Conservation (phyloP, 1,140 invertebrate species). For the Nasonia vitripennis region DNA sequence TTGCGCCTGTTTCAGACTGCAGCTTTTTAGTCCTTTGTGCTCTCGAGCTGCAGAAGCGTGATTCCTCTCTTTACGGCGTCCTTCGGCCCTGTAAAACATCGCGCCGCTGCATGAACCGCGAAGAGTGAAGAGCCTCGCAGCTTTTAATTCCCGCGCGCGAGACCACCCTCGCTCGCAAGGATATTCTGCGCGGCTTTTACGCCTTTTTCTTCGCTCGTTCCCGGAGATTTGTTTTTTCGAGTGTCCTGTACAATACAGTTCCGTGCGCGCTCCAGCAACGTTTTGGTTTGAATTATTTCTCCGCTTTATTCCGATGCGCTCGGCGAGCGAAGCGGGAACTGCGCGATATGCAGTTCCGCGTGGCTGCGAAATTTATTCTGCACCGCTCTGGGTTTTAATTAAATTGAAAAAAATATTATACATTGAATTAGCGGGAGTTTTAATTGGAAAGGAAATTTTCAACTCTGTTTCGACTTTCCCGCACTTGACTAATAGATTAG, state of each 20-base stretch:
- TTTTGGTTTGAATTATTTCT: background rate
- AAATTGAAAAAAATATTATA: too few relatives aligned
- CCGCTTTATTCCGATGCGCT: too few relatives aligned
- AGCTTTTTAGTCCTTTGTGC: slow-evolving; percentile 11
- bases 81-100: background rate
- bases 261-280: too few relatives aligned
- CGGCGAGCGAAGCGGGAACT: too few relatives aligned
- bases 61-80: background rate
- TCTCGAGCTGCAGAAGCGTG: background rate
- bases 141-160: background rate
- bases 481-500: too few relatives aligned
- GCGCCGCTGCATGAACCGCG: background rate
- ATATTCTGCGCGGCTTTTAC: background rate
- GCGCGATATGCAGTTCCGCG: too few relatives aligned
- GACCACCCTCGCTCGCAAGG: background rate
- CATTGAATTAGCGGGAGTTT: too few relatives aligned
- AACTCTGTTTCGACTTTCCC: too few relatives aligned
- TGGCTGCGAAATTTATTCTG: too few relatives aligned
- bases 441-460: too few relatives aligned
- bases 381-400: too few relatives aligned
- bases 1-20: background rate
- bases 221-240: background rate
- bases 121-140: background rate
- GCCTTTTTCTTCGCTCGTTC: background rate
- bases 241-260: background rate